phyloP scores from a whole-genome alignment of 2,797 vertebrate species.

The Ctenosaura bakeri region DNA sequence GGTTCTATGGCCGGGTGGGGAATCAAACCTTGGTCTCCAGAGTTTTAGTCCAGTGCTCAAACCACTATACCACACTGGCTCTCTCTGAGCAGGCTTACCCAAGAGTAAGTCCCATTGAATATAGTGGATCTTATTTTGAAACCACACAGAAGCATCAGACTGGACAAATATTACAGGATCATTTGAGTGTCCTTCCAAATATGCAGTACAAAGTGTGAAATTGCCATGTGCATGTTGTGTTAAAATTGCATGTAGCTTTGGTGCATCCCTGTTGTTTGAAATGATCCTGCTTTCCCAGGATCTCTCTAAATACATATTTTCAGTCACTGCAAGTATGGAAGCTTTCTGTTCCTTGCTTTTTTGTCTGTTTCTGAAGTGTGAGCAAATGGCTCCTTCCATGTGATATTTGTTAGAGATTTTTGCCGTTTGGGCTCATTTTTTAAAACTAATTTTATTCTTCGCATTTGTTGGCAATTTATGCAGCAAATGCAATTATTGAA shows the following conservation, averaged over 20 bases:
- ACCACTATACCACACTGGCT: no score
- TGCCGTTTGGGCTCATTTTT: conserved; percentile 76
- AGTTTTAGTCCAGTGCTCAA: no score
- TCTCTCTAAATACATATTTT: background rate
- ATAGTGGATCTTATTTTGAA: no score
- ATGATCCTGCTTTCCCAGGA: background rate
- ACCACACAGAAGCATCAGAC: background rate
- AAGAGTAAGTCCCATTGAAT: no score
- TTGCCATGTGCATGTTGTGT: background rate
- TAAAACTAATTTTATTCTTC: conserved; percentile 81
- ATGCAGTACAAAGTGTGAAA: background rate
- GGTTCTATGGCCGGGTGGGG: no score
- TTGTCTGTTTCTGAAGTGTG: conserved; percentile 56
- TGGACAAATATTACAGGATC: background rate
- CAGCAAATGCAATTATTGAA: conserved; percentile 79
- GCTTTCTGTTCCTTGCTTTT: background rate
- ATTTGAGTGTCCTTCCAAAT: background rate
- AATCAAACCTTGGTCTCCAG: no score
- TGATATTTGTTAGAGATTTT: conserved; percentile 68
- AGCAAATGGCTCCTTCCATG: conserved; percentile 66
- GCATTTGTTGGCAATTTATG: conserved; percentile 75
- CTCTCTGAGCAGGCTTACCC: no score
- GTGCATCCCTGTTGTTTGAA: background rate
- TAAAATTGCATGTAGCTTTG: background rate
- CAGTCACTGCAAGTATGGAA: background rate